phyloP scores from a whole-genome alignment of 1,140 invertebrate species.

The Chironomus striatipennis region DNA sequence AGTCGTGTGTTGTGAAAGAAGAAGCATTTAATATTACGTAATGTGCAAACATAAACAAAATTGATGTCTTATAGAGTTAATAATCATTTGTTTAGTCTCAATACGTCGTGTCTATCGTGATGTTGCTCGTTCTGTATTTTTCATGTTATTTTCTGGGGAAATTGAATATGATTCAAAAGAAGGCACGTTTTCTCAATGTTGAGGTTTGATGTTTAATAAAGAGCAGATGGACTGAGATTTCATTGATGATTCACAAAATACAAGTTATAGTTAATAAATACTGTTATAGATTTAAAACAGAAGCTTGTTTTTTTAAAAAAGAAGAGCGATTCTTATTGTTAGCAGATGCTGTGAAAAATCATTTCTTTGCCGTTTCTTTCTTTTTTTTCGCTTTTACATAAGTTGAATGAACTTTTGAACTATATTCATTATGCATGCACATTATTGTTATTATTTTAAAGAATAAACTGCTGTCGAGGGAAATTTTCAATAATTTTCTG shows the following conservation, averaged over 20 bases:
- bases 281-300: neutral
- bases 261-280: neutral
- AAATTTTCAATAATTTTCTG: too few relatives aligned
- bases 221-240: neutral
- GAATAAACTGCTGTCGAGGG: too few relatives aligned
- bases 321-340: neutral
- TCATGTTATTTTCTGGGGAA: neutral
- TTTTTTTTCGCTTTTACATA: neutral
- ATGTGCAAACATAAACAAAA: too few relatives aligned
- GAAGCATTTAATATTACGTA: too few relatives aligned
- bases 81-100: too few relatives aligned
- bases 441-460: too few relatives aligned
- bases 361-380: neutral
- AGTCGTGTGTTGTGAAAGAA: too few relatives aligned
- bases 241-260: neutral
- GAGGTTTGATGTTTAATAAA: neutral
- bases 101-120: neutral
- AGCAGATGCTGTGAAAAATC: neutral
- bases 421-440: too few relatives aligned
- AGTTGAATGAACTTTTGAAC: neutral
- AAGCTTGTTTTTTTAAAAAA: neutral
- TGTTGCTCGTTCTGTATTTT: neutral
- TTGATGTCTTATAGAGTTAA: too few relatives aligned
- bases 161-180: neutral
- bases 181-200: neutral